phyloP scores from a whole-genome alignment of 2,797 vertebrate species.

The Florisuga fusca region DNA sequence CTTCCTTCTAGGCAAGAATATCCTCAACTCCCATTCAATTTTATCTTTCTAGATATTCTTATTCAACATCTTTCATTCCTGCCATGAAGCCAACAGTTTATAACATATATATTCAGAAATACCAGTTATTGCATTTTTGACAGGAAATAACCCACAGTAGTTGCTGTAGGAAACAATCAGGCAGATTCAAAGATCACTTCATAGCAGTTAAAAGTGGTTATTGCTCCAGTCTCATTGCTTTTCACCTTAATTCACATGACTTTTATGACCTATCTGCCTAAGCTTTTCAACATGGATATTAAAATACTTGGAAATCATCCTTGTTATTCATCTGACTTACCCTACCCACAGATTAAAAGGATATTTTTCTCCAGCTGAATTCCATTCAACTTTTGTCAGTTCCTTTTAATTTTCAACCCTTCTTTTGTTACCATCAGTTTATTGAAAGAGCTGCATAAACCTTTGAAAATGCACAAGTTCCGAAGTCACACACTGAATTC shows the following conservation, averaged over 20 bases:
- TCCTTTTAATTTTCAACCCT: constrained; percentile 20
- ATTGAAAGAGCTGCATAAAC: constrained; percentile 10
- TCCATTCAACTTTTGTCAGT: constrained; percentile 14
- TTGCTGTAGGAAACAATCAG: constrained; percentile 43
- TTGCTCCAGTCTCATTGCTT: constrained; percentile 37
- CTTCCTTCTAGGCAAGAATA: not conserved
- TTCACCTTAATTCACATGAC: constrained; percentile 37
- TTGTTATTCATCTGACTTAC: constrained; percentile 32
- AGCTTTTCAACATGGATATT: constrained; percentile 40
- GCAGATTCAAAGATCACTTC: constrained; percentile 39
- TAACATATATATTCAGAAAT: not conserved
- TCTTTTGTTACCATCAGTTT: constrained; percentile 27
- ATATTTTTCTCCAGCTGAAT: constrained; percentile 27
- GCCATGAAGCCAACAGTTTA: not conserved
- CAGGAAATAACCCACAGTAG: not conserved
- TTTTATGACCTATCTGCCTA: constrained; percentile 29
- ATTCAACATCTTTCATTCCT: not conserved
- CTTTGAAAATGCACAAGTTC: not conserved
- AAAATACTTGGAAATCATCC: constrained; percentile 20
- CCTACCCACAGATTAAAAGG: constrained; percentile 6
- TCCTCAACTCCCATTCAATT: not conserved
- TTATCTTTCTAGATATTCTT: not conserved
- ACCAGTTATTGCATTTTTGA: constrained; percentile 33
- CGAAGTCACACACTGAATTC: not conserved
- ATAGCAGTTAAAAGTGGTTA: constrained; percentile 28